phyloP scores from a whole-genome alignment of 1,140 invertebrate species.

The Ceratoteleas bidentatus region DNA sequence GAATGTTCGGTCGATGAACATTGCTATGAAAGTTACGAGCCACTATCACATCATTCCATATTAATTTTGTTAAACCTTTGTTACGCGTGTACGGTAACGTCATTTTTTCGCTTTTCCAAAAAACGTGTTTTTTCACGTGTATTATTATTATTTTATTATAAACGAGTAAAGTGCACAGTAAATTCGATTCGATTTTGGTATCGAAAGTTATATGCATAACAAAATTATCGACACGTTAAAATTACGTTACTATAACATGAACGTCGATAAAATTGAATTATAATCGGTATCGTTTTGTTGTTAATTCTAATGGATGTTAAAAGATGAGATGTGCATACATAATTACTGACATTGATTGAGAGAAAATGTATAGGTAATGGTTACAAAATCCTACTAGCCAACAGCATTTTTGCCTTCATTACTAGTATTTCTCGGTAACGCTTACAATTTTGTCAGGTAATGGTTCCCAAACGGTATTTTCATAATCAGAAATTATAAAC shows the following conservation, averaged over 20 bases:
- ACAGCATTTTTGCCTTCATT: too few relatives aligned
- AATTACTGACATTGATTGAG: too few relatives aligned
- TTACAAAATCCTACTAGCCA: too few relatives aligned
- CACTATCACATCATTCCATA: conserved; percentile 38
- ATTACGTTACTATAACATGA: conserved; percentile 7
- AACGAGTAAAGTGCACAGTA: conserved; percentile 3
- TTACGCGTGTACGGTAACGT: conserved; percentile 11
- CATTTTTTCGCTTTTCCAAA: conserved; percentile 24
- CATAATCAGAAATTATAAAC: too few relatives aligned
- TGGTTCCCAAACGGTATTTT: too few relatives aligned
- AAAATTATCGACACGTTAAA: conserved; percentile 35
- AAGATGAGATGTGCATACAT: too few relatives aligned
- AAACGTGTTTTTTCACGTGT: conserved; percentile 24
- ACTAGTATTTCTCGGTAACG: too few relatives aligned
- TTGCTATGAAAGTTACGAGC: conserved; percentile 44
- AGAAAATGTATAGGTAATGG: too few relatives aligned
- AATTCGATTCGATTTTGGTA: conserved; percentile 29
- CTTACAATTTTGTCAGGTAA: too few relatives aligned
- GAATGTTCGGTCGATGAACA: conserved; percentile 6
- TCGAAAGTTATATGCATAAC: conserved; percentile 27
- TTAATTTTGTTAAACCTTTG: conserved; percentile 53
- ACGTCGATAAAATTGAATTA: neutral
- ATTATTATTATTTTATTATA: conserved; percentile 20
- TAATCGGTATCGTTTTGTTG: neutral
- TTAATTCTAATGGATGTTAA: neutral